Conservation (phyloP, 2,888 invertebrate genomes). For the Hedya salicella region DNA sequence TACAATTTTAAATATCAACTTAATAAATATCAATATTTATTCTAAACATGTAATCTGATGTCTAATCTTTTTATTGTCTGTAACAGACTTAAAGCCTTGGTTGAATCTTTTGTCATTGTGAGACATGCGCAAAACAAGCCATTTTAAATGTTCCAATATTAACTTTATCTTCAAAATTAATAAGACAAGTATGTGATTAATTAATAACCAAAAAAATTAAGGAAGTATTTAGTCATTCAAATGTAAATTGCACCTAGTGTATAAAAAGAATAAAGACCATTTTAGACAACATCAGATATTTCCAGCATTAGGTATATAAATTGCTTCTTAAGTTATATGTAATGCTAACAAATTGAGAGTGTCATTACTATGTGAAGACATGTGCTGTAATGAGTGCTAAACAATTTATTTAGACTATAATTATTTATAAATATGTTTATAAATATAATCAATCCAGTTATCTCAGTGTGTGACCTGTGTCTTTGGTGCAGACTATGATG, state of each 20-base stretch:
- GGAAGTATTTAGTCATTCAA: conserved; percentile 1
- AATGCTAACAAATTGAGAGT: conserved; percentile 4
- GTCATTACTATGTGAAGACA: conserved; percentile 12
- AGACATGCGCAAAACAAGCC: no score
- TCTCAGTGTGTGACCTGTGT: conserved; percentile 78
- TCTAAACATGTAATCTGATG: no score
- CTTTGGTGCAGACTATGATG: conserved; percentile 73
- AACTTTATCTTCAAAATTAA: conserved; percentile 1
- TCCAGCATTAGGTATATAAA: conserved; percentile 21
- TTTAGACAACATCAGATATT: not conserved
- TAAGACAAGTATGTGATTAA: conserved; percentile 5
- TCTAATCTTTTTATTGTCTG: no score
- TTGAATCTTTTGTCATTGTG: no score
- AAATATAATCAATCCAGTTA: conserved; percentile 72
- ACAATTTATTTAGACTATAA: conserved; percentile 25
- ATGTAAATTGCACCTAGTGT: not conserved
- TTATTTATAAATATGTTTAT: conserved; percentile 47
- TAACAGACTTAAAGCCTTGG: no score
- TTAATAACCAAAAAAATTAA: conserved; percentile 12
- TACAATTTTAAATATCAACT: no score
- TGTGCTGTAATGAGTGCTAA: conserved; percentile 19
- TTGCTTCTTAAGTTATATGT: conserved; percentile 14
- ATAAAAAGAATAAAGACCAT: not conserved
- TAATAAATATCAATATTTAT: no score
- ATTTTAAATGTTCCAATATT: not conserved